phyloP scores from a whole-genome alignment of 1,140 invertebrate genomes.

The Apis laboriosa region DNA sequence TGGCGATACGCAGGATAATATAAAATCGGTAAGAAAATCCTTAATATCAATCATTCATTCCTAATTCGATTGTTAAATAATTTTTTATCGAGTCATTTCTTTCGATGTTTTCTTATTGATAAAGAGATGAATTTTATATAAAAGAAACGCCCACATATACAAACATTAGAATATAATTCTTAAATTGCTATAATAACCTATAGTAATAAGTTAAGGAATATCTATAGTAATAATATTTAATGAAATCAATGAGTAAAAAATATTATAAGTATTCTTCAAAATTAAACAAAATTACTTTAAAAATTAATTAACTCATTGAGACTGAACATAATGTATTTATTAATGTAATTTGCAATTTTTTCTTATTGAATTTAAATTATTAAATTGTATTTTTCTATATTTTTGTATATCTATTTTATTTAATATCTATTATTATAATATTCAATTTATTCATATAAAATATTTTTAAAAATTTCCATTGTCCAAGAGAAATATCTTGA shows the following conservation, averaged over 20 bases:
- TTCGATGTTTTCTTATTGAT: not conserved
- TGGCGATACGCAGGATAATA: conserved; percentile 52
- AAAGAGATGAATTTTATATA: not conserved
- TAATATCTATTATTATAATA: too few species aligned
- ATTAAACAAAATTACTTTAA: not conserved
- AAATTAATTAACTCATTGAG: not conserved
- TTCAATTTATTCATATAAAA: too few species aligned
- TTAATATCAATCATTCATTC: conserved; percentile 45
- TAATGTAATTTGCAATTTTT: too few species aligned
- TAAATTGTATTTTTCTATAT: too few species aligned
- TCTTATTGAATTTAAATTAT: too few species aligned
- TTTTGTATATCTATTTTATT: too few species aligned
- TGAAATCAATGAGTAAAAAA: too few species aligned
- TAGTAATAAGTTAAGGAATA: too few species aligned
- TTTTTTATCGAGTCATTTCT: not conserved
- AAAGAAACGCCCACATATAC: not conserved
- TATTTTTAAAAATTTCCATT: too few species aligned
- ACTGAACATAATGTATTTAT: too few species aligned
- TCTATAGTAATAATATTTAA: too few species aligned
- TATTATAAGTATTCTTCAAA: not conserved
- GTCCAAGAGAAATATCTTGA: too few species aligned
- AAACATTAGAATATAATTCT: not conserved
- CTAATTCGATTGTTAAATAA: conserved; percentile 4
- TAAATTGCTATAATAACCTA: not conserved
- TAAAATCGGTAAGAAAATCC: conserved; percentile 48